Evolutionary conservation across 37 sponge, comb jelly and placozoan species (phyloP).

Genomic region (Tethya wilhelma): DNA sequence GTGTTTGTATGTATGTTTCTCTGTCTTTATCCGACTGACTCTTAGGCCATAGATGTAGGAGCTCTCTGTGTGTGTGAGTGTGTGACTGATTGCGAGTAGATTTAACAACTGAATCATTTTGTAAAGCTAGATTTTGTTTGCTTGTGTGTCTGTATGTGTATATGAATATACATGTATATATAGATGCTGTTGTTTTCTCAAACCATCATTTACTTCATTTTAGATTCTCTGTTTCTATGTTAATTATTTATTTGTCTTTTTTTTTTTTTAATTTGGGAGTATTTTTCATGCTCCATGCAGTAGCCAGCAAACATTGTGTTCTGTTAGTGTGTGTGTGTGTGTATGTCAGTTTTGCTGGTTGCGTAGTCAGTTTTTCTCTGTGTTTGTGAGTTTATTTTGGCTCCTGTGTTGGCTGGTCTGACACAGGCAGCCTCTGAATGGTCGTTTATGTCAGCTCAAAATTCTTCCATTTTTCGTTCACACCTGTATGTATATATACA

Average conservation of each 20-base stretch:
- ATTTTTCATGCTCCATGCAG: neutral
- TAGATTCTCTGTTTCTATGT: neutral
- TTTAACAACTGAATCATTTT: neutral
- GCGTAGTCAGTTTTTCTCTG: slow-evolving; percentile 5
- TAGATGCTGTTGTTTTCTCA: no score
- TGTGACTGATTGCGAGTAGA: neutral
- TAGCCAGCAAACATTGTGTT: neutral
- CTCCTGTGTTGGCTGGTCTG: no score
- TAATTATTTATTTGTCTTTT: neutral
- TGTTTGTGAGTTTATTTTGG: slow-evolving; percentile 4
- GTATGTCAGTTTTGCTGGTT: neutral
- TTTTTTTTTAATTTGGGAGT: neutral
- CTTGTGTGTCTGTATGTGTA: no score
- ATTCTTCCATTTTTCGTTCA: no score
- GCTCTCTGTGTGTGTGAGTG: neutral
- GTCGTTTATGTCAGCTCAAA: no score
- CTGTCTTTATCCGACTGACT: neutral
- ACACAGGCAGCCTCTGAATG: no score
- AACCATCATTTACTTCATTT: neutral
- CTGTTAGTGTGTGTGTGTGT: no score
- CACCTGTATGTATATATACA: no score
- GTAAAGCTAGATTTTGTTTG: neutral
- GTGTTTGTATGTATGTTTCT: neutral
- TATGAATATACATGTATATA: no score
- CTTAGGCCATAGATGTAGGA: neutral